Base-by-base conservation (phyloP, 1,140 invertebrate genomes). In the Drosophila micromelanica region DNA sequence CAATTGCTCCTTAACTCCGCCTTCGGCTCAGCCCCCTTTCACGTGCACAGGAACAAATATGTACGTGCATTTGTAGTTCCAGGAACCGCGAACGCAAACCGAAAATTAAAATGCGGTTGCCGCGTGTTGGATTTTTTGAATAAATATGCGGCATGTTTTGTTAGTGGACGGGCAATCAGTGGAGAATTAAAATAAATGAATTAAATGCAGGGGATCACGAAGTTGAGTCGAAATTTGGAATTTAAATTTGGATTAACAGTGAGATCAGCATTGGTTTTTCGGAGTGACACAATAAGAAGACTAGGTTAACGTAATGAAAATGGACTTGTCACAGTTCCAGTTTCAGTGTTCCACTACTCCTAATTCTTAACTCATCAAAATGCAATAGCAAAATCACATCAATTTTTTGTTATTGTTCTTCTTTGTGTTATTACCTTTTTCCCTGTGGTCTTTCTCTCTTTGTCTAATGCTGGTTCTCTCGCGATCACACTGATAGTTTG, bases 91-190 rank as follows among this genome's bases (percentile, higher is more conserved):
- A 64, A 54, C 45, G 32, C 43, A 62, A 73, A 43, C 45, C 56
- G 13, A 74, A 74, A 72, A 80, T 85, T 68, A 48, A 85, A 84
- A 84, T 84, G 72, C 80, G 84, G 72, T 79, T 75, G 73, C 73
- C 73, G 79, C 80, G 76, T 82, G 80, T 79, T 76, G 80, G 79
- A 85, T 84, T 68, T 68, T 67, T 76, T 71, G 20, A 84, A 75
- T 75, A 80, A 67, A 81, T 70, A 64, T 38, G 49, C 48, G 37
- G 38, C 40, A 32, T 56, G 60, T 40, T 42, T 55, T 60, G 38
- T 23, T 38, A 2, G 35, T 12, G 30, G 15, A 65, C 45, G 42
- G 60, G 45, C 68, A 80, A 81, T 77, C 64, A 78, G 56, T 74
- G 20, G 20, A 78, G 55, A 65, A 74, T 78, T 70, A 74, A 78